Percentiles rank a stretch among this genome's conserved stretches.
These are phyloP conservation scores for Lucinisca nassula DNA, from an alignment of 2,888 invertebrate genomes.

Conservation along the genomic window DNA sequence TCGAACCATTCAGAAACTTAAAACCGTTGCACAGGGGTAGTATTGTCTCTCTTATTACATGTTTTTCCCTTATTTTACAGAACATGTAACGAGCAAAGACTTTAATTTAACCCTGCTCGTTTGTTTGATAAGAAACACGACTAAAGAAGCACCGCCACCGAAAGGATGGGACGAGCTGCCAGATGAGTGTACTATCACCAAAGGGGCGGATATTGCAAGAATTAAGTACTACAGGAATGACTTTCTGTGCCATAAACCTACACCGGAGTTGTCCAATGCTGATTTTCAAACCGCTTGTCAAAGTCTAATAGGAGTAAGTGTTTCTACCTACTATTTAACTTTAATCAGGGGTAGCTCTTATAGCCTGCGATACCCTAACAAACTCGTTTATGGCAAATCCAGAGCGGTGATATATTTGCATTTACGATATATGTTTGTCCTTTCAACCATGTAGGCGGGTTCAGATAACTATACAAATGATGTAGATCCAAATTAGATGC, in stretches of 20 bases:
- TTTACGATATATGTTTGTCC: too few species aligned
- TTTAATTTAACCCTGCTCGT: conserved; percentile 18
- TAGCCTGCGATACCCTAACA: too few species aligned
- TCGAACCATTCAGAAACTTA: too few species aligned
- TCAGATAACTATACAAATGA: too few species aligned
- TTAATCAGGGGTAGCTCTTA: too few species aligned
- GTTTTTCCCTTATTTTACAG: background rate
- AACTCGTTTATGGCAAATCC: too few species aligned
- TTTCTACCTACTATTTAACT: too few species aligned
- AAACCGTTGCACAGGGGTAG: too few species aligned
- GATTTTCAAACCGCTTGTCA: conserved; percentile 25
- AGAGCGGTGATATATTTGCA: too few species aligned
- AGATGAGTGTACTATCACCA: background rate
- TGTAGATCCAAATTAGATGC: too few species aligned
- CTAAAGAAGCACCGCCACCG: background rate
- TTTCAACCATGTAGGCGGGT: too few species aligned
- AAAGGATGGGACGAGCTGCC: conserved; percentile 27
- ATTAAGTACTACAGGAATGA: conserved; percentile 28
- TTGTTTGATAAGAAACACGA: conserved; percentile 21
- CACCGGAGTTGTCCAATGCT: background rate
- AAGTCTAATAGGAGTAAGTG: background rate
- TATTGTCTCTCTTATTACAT: too few species aligned
- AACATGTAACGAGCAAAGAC: background rate
- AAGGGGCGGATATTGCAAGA: conserved; percentile 22
- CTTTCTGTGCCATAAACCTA: background rate